Base-by-base conservation (phyloP, 2,888 invertebrate species). In the Phorcus lineatus region DNA sequence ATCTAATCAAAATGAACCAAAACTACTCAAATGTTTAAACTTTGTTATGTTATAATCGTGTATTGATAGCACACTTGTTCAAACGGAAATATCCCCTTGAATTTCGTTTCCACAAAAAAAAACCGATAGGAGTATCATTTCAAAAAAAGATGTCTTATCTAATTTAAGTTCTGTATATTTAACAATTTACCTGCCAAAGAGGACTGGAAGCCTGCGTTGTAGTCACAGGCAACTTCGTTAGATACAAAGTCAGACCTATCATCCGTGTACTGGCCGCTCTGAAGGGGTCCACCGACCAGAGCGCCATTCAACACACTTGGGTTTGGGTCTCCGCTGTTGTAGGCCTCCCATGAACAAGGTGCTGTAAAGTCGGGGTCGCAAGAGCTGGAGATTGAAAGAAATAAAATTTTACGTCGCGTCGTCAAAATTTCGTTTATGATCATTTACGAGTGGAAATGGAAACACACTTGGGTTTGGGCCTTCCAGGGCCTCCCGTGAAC, bases 251-350 rank as follows among this genome's bases (percentile, higher is more conserved):
- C 79, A 16, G 40, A n/a, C 31, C 81, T 28, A 62, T 52, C 70
- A 55, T 81, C 81, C 6, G 24, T 24, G 77, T 79, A 81, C 16
- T 36, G 17, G 24, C 67, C 81, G 36, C 22, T 36, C 28, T 76
- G 22, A 55, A 80, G 84, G 1, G 88, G 88, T n/a, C 88, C 88
- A 13, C 88, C 88, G 1, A 88, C 87, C 53, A 88, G 77, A 55
- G 88, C 88, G 17, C 88, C 88, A 17, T 70, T 67, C 47, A 88
- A 80, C 11, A 79, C 67, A 53, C 86, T 85, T 22, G 84, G 83
- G 80, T 88, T 88, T 52, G 83, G 66, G 2, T 54, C 78, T 0
- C 79, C 36, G 2, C 24, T 74, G 76, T 81, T 80, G 66, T 57
- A 84, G 54, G 79, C 57, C 31, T 74, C 77, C 87, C 85, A 86